Evolutionary conservation across 1,140 invertebrate genomes (phyloP), one percentile per base, ranked within the genome.

Genomic region (Lepidurus arcticus): DNA sequence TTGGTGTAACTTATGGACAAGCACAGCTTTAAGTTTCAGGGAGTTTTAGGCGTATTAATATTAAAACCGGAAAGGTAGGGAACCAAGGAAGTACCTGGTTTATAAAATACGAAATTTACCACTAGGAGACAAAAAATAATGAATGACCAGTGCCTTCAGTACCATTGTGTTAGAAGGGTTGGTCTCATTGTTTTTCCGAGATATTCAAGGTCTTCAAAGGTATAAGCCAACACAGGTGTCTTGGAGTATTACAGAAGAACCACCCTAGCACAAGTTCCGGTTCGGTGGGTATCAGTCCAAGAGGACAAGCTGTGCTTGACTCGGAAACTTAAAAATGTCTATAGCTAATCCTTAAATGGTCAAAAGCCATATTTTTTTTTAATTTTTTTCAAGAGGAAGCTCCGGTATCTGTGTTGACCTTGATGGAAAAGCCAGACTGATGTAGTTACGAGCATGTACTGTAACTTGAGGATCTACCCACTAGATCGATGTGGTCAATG

Each of bases 301-400:
- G 21, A 21, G 7, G 16, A n/a, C 53, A 65, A 65, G 53, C 45
- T 5, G 45, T 11, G 45, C 47, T 65, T 65, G 6, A 21, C 6
- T 65, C 53, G n/a, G 53, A 65, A n/a, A 21, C 53, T 65, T 21
- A 65, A 65, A 65, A 65, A 65, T 65, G 53, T 65, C 53, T 16
- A 21, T 10, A 47, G 45, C 45, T 47, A 47, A 13, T 65, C 53
- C 53, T 21, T 65, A 65, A 65, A 65, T 65, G 53, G 53, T 21
- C 4, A n/a, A 21, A 65, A 65, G 53, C 16, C 7, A 65, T 7
- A n/a, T 21, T 65, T 21, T 21, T 65, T 47, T 47, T 16, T 6
- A 13, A n/a, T n/a, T 65, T 7, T 7, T 21, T 1, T 4, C 10
- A 65, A 7, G 16, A n/a, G 53, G 53, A 65, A 65, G 21, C 13